A percentile compares a stretch with the other conserved stretches of the same genome.
Conservation (phyloP, 1,140 invertebrate species). For the Conus betulinus region DNA sequence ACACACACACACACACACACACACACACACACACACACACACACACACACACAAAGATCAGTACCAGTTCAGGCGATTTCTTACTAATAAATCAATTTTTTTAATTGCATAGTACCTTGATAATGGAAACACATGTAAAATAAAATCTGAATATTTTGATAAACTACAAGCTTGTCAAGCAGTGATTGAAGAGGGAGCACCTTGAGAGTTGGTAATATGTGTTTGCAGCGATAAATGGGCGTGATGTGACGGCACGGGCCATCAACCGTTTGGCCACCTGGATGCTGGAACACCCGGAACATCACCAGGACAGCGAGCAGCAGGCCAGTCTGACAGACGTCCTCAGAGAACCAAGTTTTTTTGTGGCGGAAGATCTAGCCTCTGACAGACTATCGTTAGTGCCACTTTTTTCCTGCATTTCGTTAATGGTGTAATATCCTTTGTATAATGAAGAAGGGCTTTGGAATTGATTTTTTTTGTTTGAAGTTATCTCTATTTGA, state of each 20-base stretch:
- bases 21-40: too few species aligned
- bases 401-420: neutral
- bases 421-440: too few species aligned
- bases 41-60: too few species aligned
- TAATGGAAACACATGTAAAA: too few species aligned
- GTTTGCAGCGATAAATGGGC: slow-evolving; percentile 76
- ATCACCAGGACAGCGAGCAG: slow-evolving; percentile 22
- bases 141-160: too few species aligned
- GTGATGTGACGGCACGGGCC: slow-evolving; percentile 78
- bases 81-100: too few species aligned
- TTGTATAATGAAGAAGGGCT: too few species aligned
- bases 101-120: neutral
- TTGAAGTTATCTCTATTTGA: too few species aligned
- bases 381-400: slow-evolving; percentile 36
- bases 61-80: too few species aligned
- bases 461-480: too few species aligned
- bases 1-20: too few species aligned
- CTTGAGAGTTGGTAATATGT: neutral
- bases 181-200: neutral
- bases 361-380: slow-evolving; percentile 20
- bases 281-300: slow-evolving; percentile 81
- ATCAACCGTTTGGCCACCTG: slow-evolving; percentile 82
- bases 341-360: slow-evolving; percentile 21
- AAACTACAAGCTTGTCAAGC: too few species aligned
- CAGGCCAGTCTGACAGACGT: slow-evolving; percentile 29